Evolutionary conservation across 2,888 invertebrate genomes (phyloP).

Genomic region (Strigamia maritima): DNA sequence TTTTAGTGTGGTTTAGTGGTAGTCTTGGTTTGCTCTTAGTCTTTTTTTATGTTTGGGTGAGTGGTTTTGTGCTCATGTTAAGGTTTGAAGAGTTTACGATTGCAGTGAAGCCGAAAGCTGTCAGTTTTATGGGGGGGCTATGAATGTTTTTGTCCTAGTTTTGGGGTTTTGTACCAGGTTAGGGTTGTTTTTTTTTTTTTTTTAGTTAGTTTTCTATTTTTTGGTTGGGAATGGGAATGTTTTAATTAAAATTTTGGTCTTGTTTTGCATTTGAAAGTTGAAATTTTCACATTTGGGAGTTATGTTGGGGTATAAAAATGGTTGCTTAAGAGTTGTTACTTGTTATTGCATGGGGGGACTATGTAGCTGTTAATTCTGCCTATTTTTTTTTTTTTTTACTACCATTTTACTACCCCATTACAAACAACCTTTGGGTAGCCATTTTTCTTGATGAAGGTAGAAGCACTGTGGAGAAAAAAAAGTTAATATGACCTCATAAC

Average conservation of each 20-base stretch:
- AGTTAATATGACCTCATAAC: constrained; percentile 21
- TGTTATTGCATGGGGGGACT: not conserved
- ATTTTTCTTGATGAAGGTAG: not conserved
- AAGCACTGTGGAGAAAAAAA: not conserved
- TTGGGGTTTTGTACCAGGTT: not conserved
- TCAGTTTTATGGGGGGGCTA: not conserved
- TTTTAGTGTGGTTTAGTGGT: not conserved
- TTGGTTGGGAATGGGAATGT: too few species aligned
- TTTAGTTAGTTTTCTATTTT: not conserved
- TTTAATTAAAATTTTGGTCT: too few species aligned
- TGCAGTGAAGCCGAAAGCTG: not conserved
- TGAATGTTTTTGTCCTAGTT: constrained; percentile 6
- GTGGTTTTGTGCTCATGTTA: not conserved
- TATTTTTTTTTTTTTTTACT: not conserved
- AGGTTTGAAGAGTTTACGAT: not conserved
- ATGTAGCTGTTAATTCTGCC: not conserved
- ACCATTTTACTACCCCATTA: constrained; percentile 13
- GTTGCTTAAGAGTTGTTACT: not conserved
- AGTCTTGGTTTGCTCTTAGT: not conserved
- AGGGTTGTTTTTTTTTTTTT: not conserved
- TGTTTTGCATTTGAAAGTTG: too few species aligned
- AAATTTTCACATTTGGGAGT: too few species aligned
- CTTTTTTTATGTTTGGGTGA: not conserved
- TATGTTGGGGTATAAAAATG: not conserved
- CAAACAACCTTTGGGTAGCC: not conserved